Evolutionary conservation across 2,113 vertebrate species (phyloP), one percentile per base, ranked within the genome.

Genomic region (Leptosomus discolor): DNA sequence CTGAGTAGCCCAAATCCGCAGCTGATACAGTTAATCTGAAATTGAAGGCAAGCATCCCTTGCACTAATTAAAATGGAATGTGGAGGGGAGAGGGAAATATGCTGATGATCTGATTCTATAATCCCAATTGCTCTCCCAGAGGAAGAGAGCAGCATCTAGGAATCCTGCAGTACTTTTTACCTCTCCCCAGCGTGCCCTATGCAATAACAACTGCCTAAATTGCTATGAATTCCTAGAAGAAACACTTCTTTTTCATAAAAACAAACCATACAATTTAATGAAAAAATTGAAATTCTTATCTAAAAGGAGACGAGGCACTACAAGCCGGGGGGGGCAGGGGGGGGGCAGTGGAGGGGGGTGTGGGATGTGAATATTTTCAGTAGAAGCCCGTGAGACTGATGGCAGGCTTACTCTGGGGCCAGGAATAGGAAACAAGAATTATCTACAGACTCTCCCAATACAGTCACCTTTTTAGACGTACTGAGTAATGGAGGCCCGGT

Each of bases 1-100:
- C 1, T 0, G 1, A 69, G 29, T 37, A 36, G 3, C 12, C n/a
- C 30, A 85, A 79, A 88, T n/a, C 13, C 1, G 2, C 45, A 64
- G 22, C 5, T 27, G 20, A 76, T 12, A 60, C 0, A 0, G 65
- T 76, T 94, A 92, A 85, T 82, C 29, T 75, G 43, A 78, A 91
- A 79, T 12, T 34, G 48, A 89, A 88, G 58, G 20, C 8, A 27
- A 81, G 24, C n/a, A 67, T 54, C 34, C 39, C n/a, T 54, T 81
- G 29, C 16, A 23, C 79, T 94, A 88, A 84, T 86, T 83, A 86
- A 88, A 88, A 73, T 18, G 36, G 11, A 37, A 51, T 27, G 73
- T 9, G 7, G 23, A 63, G 13, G 51, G 5, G 5, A 50, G 27
- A 85, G n/a, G 24, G 24, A 61, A 85, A 83, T 76, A 80, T 21